Base-by-base conservation (phyloP, 2,113 vertebrate genomes). In the Desmodus rotundus region DNA sequence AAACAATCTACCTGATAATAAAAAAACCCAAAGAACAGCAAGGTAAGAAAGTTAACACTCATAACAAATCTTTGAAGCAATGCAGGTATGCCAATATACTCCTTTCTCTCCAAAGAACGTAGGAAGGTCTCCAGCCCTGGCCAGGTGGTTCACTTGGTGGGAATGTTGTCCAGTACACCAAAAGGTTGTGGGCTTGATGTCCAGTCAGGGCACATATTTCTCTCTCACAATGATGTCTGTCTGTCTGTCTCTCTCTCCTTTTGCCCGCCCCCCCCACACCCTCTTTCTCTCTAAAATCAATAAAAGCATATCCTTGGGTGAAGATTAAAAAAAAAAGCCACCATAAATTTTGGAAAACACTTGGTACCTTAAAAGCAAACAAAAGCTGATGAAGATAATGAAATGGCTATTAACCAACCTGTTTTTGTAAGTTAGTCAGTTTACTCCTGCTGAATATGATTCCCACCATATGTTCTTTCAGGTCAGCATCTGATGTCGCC, bases 401-500 rank as follows among this genome's bases (percentile, higher is more conserved):
- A 47, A 72, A 50, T 65, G 31, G 36, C n/a, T 85, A 54, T 50
- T 28, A 97, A 98, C 98, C 83, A 98, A 99, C 99, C 99, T 99
- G 99, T 98, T 99, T 99, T 98, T 99, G 99, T 74, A 99, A 98
- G 98, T 99, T 99, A 72, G 99, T 99, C 93, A 99, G 98, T 98
- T 99, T 99, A 98, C 99, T 99, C 97, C 99, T 99, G 98, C 99
- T 99, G 98, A 99, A 99, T 98, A 99, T 99, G 94, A 99, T 99
- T 96, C 99, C 99, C 90, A 99, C 99, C 99, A 99, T 99, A 98
- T 99, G 99, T 96, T 99, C 99, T 97, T 99, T 99, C 74, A 99
- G 98, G 97, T 99, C 99, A 80, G 99, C 99, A 97, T 99, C 99
- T 93, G 99, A 99, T 47, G 99, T 99, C 78, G 98, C 99, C 99